Percentiles rank a stretch among this genome's conserved stretches.
Conservation (phyloP, 2,797 vertebrate species). For the Pantherophis alleghaniensis region DNA sequence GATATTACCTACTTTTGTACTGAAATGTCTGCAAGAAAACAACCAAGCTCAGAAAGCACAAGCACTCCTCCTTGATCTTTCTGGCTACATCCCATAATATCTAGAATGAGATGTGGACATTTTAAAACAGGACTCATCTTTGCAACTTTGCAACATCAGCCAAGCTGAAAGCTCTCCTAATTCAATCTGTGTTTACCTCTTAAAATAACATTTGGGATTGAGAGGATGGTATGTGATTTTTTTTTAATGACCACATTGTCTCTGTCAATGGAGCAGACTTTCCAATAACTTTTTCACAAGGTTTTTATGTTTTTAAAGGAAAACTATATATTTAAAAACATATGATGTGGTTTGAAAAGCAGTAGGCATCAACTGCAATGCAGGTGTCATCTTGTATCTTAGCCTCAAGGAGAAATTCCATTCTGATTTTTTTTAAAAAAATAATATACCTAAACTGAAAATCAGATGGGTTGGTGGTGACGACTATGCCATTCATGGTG, state of each 20-base stretch:
- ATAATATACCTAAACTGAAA: background rate
- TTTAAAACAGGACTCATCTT: conserved; percentile 14
- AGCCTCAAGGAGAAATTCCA: background rate
- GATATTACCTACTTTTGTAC: background rate
- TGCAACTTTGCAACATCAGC: background rate
- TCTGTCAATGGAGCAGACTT: background rate
- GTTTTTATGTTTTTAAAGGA: background rate
- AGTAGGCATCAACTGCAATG: background rate
- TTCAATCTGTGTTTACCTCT: background rate
- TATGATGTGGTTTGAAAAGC: background rate
- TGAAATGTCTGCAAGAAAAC: background rate
- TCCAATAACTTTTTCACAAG: background rate
- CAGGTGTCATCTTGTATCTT: background rate
- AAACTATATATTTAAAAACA: background rate
- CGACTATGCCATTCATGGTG: background rate
- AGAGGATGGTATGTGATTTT: background rate
- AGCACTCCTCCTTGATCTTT: background rate
- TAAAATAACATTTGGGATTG: background rate
- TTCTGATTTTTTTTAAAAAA: background rate
- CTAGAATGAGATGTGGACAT: background rate
- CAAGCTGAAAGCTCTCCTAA: background rate
- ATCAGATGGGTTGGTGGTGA: background rate
- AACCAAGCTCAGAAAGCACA: background rate
- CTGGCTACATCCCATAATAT: background rate
- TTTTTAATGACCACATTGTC: background rate